Conservation (phyloP, 2,113 vertebrate genomes). For the Oryzias melastigma region DNA sequence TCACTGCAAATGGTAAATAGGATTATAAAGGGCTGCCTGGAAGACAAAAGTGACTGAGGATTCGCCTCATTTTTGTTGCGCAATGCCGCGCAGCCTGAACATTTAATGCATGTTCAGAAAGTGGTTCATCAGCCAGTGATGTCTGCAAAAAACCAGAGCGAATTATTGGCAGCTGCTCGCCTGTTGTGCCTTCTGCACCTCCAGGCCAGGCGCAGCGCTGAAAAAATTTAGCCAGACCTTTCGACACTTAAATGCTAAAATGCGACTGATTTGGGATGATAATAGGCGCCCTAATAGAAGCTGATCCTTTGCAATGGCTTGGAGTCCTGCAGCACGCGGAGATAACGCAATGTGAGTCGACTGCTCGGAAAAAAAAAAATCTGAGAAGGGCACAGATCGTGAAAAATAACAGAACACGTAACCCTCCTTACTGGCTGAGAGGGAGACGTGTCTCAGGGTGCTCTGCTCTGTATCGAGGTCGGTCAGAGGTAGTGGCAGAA, state of each 20-base stretch:
- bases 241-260: conserved; percentile 82
- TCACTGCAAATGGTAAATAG: conserved; percentile 81
- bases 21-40: conserved; percentile 79
- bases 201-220: conserved; percentile 67
- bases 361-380: conserved; percentile 59
- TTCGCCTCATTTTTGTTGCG: conserved; percentile 87
- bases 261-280: conserved; percentile 79
- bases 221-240: conserved; percentile 76
- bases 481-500: conserved; percentile 61
- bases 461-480: conserved; percentile 60
- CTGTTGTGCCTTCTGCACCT: conserved; percentile 72
- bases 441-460: conserved; percentile 66
- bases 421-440: conserved; percentile 66
- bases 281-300: conserved; percentile 79
- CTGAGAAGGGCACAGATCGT: conserved; percentile 61
- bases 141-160: conserved; percentile 24
- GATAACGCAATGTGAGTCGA: conserved; percentile 78
- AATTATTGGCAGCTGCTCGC: conserved; percentile 65
- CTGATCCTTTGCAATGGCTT: conserved; percentile 76
- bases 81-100: conserved; percentile 78
- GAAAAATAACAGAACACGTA: conserved; percentile 69
- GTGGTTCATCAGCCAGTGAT: conserved; percentile 69
- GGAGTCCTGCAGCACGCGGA: conserved; percentile 66
- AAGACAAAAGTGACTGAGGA: conserved; percentile 84
- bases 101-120: conserved; percentile 73